Evolutionary conservation across 2,113 vertebrate genomes (phyloP).

Genomic region (Megaleporinus macrocephalus): DNA sequence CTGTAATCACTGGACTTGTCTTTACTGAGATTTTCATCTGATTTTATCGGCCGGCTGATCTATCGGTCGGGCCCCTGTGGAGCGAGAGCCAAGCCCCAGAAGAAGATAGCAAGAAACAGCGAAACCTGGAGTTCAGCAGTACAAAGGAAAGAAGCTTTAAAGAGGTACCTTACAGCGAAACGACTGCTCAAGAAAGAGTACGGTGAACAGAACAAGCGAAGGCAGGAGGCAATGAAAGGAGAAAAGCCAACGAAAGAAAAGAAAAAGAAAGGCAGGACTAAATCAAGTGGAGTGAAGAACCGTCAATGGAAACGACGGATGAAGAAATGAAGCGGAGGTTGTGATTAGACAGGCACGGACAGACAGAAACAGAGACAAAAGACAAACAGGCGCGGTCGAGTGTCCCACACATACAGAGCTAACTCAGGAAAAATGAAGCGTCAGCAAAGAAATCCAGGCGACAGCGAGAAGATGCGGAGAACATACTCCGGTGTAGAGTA

Average conservation of each 20-base stretch:
- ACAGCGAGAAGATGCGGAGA: neutral
- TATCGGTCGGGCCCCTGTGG: no score
- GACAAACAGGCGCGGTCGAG: neutral
- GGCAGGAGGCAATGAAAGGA: neutral
- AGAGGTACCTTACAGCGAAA: neutral
- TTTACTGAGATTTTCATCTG: no score
- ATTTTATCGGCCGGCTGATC: no score
- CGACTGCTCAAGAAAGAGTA: neutral
- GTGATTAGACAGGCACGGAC: neutral
- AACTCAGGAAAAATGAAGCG: conserved; percentile 22
- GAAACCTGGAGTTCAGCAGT: neutral
- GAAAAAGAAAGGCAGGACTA: neutral
- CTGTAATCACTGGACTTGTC: no score
- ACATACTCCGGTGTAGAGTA: neutral
- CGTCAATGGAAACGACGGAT: neutral
- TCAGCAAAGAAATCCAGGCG: conserved; percentile 27
- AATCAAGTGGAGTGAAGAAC: neutral
- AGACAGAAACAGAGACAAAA: neutral
- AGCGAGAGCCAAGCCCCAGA: neutral
- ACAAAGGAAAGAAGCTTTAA: neutral
- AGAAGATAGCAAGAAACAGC: neutral
- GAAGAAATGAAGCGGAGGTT: conserved; percentile 7
- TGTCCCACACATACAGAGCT: neutral
- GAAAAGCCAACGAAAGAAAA: neutral
- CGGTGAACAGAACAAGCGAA: neutral